Conservation (phyloP, 2,113 vertebrate species). For the Rhagologus leucostigma region DNA sequence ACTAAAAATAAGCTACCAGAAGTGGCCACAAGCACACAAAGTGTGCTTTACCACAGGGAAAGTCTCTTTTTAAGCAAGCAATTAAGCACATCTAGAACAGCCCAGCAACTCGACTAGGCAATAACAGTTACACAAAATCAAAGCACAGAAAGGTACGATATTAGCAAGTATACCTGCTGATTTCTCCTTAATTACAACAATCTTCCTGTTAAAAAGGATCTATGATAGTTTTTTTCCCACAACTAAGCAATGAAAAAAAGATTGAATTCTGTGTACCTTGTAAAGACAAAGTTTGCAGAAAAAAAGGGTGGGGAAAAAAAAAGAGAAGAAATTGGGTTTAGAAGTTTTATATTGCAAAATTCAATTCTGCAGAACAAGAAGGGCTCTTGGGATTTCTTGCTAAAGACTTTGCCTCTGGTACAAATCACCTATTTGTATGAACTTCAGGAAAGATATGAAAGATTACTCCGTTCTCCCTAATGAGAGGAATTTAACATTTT, state of each 20-base stretch:
- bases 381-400: neutral
- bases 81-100: neutral
- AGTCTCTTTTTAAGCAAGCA: neutral
- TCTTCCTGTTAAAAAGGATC: neutral
- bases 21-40: neutral
- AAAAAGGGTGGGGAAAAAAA: fast-evolving
- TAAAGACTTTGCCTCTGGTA: neutral
- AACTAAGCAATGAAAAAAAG: neutral
- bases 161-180: neutral
- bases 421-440: neutral
- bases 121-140: neutral
- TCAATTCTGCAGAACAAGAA: neutral
- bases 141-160: neutral
- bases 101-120: neutral
- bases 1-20: neutral
- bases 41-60: neutral
- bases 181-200: neutral
- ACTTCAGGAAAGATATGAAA: neutral
- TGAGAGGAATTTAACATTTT: neutral
- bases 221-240: neutral
- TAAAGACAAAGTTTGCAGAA: neutral
- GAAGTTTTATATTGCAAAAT: neutral
- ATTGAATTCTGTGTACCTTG: neutral
- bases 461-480: neutral
- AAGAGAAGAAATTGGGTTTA: neutral